Evolutionary conservation across 2,113 vertebrate species (phyloP), one percentile per base, ranked within the genome.

Genomic region (Asarcornis scutulata): DNA sequence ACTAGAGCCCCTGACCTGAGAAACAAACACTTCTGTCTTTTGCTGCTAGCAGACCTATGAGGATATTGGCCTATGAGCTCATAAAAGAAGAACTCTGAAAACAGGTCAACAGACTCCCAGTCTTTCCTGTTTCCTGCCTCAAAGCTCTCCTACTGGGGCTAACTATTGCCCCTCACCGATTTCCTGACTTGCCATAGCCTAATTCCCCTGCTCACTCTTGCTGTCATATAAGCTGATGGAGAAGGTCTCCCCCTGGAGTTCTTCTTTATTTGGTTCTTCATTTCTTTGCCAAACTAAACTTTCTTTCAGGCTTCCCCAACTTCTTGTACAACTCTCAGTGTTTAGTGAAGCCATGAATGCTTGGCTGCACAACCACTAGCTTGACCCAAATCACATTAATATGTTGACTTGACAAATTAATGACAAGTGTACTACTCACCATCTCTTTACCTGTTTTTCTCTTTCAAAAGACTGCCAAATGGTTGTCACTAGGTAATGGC

Each of bases 31-130:
- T 91, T 96, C 78, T 95, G 71, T 92, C 66, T 95, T 88, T 95
- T 6, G 3, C 89, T 9, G 7, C 68, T 78, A 91, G 82, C 58
- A 89, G 88, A 95, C 60, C 86, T 92, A 50, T 32, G 63, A 94
- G 85, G 67, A 64, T 93, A 89, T 27, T 80, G 74, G 74, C 66
- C 66, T 93, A 86, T 95, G 93, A 97, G 76, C 88, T 96, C 95
- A 96, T 90, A 67, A 88, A 84, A 83, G 69, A 84, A 68, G 55
- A 95, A 91, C 90, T 95, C 75, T 82, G 69, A 86, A 96, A 95
- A 93, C 68, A 86, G 78, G 68, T 64, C 46, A 9, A 44, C 75
- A 96, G 68, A 90, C 74, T 91, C 75, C 36, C 84, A 95, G 67
- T 38, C 84, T 92, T 95, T 87, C 73, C 72, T 82, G n/a, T 91